These are phyloP conservation scores for Aporrectodea caliginosa DNA, from an alignment of 1,140 invertebrate genomes.

Conservation along the genomic window DNA sequence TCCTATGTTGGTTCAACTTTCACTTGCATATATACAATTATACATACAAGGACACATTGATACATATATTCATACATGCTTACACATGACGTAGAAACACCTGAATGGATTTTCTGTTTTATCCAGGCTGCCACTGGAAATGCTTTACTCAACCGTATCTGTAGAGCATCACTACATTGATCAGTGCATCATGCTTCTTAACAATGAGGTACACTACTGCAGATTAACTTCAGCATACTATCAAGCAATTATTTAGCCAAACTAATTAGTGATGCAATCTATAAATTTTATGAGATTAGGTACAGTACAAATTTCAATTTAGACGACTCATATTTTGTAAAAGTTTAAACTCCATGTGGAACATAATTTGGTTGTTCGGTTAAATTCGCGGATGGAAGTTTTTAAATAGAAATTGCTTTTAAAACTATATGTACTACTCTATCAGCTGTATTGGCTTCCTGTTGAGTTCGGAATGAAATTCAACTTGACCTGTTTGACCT, in stretches of 20 bases:
- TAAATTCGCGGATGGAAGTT: too few species aligned
- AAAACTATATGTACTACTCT: too few species aligned
- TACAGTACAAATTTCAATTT: neutral
- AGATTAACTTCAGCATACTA: neutral
- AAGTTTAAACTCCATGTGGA: neutral
- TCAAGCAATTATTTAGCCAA: neutral
- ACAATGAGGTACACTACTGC: slow-evolving; percentile 61
- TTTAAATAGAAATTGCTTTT: too few species aligned
- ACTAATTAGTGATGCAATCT: neutral
- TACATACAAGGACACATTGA: too few species aligned
- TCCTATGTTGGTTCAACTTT: too few species aligned
- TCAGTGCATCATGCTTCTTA: slow-evolving; percentile 95
- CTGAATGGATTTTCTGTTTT: too few species aligned
- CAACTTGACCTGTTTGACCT: too few species aligned
- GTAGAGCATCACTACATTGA: slow-evolving; percentile 98
- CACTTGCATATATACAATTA: too few species aligned
- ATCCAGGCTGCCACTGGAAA: slow-evolving; percentile 71
- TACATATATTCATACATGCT: too few species aligned
- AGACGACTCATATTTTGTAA: neutral
- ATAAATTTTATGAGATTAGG: neutral
- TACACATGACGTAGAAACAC: too few species aligned
- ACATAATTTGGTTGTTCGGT: neutral
- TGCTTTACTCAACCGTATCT: slow-evolving; percentile 89
- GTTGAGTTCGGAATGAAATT: too few species aligned
- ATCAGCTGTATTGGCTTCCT: too few species aligned